Conservation (phyloP, 37 sponge, comb jelly and placozoan genomes). For the Trichoplax adhaerens region DNA sequence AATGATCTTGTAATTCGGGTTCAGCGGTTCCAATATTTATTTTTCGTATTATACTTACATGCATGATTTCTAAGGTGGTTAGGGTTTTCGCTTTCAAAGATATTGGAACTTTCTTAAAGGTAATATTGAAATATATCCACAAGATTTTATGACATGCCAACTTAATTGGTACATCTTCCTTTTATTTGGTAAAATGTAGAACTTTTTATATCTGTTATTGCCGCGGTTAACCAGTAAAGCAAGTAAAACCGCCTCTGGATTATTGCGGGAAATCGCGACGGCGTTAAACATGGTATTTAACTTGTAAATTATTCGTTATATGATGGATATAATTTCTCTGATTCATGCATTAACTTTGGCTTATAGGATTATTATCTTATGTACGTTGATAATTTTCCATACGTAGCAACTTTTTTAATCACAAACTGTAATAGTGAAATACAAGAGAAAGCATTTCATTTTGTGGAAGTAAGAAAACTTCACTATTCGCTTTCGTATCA, state of each 20-base stretch:
- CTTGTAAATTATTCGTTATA: neutral
- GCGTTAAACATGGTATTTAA: slow-evolving; percentile 6
- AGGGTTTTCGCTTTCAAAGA: slow-evolving; percentile 18
- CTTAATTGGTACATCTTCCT: neutral
- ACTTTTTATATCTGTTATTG: slow-evolving; percentile 12
- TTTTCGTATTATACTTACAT: neutral
- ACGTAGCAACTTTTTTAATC: slow-evolving; percentile 33
- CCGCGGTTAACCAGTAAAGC: slow-evolving; percentile 23
- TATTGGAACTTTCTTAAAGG: slow-evolving; percentile 18
- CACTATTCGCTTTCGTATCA: neutral
- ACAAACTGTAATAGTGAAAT: slow-evolving; percentile 9
- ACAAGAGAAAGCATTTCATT: slow-evolving; percentile 1
- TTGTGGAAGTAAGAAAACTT: slow-evolving; percentile 4
- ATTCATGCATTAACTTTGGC: neutral
- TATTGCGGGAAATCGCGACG: slow-evolving; percentile 13
- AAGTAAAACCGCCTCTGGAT: slow-evolving; percentile 8
- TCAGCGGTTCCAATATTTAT: neutral
- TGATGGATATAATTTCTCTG: neutral
- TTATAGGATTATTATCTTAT: slow-evolving; percentile 9
- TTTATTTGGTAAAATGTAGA: slow-evolving; percentile 4
- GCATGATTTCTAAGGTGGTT: slow-evolving; percentile 10
- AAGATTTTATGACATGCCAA: neutral
- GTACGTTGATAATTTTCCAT: slow-evolving; percentile 35
- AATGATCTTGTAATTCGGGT: no score
- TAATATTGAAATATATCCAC: neutral